Evolutionary conservation across 2,797 vertebrate species (phyloP).

Genomic region (Chaetodon trifasciatus): DNA sequence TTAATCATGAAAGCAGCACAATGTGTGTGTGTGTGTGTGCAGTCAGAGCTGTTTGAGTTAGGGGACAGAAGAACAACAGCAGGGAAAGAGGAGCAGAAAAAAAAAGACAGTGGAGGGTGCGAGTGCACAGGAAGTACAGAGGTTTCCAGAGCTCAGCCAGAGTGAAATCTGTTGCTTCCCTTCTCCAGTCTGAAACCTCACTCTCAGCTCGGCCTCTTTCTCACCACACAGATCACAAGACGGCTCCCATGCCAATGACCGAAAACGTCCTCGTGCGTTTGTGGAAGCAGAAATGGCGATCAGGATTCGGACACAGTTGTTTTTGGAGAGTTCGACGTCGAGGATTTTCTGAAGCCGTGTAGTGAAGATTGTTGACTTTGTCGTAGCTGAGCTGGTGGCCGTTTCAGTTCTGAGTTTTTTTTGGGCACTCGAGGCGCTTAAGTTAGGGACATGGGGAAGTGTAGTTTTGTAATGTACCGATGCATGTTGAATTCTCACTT

Average conservation of each 20-base stretch:
- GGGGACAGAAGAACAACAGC: slow-evolving; percentile 52
- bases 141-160: slow-evolving; percentile 59
- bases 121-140: slow-evolving; percentile 72
- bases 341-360: not conserved
- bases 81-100: slow-evolving; percentile 38
- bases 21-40: slow-evolving; percentile 23
- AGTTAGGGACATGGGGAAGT: not conserved
- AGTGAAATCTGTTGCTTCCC: slow-evolving; percentile 45
- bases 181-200: slow-evolving; percentile 36
- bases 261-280: slow-evolving; percentile 1
- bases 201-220: slow-evolving; percentile 31
- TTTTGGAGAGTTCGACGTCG: not conserved
- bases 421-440: not conserved
- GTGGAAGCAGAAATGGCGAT: not conserved
- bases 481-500: not conserved
- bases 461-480: not conserved
- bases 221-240: slow-evolving; percentile 47
- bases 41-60: slow-evolving; percentile 51
- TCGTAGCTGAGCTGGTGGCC: not conserved
- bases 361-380: not conserved
- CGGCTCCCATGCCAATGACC: slow-evolving; percentile 16
- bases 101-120: slow-evolving; percentile 65
- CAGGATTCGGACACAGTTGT: slow-evolving; percentile 7
- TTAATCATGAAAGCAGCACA: slow-evolving; percentile 31
- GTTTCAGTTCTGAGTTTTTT: not conserved